These are phyloP conservation scores for Cairina moschata DNA, from an alignment of 2,113 vertebrate species.

Conservation along the genomic window DNA sequence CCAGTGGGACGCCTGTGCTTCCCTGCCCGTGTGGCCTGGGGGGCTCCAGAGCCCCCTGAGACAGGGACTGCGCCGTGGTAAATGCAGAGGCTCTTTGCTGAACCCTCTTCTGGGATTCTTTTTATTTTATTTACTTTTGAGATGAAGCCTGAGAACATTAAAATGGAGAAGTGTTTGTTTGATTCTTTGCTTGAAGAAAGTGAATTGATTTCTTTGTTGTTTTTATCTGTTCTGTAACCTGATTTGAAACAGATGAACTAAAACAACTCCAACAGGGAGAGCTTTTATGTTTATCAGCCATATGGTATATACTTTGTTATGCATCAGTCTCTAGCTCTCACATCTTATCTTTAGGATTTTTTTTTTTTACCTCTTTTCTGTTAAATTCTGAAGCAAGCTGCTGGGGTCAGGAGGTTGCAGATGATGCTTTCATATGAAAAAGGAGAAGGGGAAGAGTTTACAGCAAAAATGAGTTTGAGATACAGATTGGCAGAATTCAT, in stretches of 20 bases:
- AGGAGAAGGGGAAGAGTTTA: background rate
- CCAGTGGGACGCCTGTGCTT: fast-evolving
- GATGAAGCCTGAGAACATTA: background rate
- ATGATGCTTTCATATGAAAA: background rate
- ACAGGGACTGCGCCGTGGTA: fast-evolving
- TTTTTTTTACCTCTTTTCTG: background rate
- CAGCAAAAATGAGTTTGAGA: background rate
- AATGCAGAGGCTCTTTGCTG: background rate
- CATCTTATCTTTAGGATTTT: background rate
- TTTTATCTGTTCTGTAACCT: background rate
- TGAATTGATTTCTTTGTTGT: background rate
- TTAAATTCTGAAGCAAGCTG: background rate
- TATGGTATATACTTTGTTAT: background rate
- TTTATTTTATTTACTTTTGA: background rate
- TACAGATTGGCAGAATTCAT: background rate
- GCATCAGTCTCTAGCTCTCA: background rate
- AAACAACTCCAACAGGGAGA: background rate
- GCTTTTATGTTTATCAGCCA: background rate
- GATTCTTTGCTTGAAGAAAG: background rate
- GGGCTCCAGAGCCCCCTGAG: background rate
- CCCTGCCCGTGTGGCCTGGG: fast-evolving
- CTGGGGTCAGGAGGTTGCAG: background rate
- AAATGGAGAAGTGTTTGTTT: background rate
- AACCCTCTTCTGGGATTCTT: background rate
- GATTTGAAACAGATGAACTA: background rate